A percentile compares a stretch with the other conserved stretches of the same genome.
Evolutionary conservation across 2,113 vertebrate genomes (phyloP).

Genomic region (Poecile atricapillus): DNA sequence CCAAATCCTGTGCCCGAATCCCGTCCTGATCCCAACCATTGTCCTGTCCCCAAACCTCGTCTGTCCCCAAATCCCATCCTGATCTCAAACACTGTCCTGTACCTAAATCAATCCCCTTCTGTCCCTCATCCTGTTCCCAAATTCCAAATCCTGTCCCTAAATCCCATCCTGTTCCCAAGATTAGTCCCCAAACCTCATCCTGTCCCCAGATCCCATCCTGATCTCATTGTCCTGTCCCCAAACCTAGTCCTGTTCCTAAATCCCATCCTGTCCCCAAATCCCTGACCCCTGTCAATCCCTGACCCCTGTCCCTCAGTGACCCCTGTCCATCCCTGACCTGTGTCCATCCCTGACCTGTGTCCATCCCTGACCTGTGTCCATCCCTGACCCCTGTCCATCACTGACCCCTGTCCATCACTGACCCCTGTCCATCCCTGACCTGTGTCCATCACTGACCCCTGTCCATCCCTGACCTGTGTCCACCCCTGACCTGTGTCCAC

Average conservation of each 20-base stretch:
- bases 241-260: not conserved
- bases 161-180: not conserved
- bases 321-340: not conserved
- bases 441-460: not conserved
- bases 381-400: accelerated
- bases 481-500: not conserved
- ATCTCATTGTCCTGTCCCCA: not conserved
- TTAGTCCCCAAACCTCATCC: accelerated
- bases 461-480: not conserved
- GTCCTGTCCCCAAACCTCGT: accelerated
- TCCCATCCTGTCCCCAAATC: not conserved
- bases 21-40: not conserved
- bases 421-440: accelerated
- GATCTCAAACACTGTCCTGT: no score
- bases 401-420: not conserved
- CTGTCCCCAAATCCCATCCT: accelerated
- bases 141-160: no score
- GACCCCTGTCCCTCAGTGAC: not conserved
- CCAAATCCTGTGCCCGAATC: accelerated
- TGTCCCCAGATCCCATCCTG: accelerated
- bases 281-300: no score
- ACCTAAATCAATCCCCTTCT: no score
- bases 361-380: not conserved
- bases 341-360: accelerated
- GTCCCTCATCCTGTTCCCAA: no score